Evolutionary conservation across 2,797 vertebrate genomes (phyloP).

Genomic region (Synanceia verrucosa): DNA sequence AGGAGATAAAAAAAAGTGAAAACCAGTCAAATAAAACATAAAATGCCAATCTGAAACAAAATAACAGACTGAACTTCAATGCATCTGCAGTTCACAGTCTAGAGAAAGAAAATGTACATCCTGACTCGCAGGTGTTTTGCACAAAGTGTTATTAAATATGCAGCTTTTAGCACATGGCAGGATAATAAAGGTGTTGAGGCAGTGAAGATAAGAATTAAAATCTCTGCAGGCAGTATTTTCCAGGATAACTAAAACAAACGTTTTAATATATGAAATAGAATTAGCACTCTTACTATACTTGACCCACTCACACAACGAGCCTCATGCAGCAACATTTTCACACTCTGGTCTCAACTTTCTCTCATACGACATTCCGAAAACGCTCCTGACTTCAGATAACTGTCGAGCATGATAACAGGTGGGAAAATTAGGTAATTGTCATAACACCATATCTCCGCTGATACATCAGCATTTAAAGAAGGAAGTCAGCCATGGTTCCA

Average conservation of each 20-base stretch:
- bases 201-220: conserved; percentile 11
- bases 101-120: conserved; percentile 35
- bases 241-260: conserved; percentile 1
- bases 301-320: no score
- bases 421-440: no score
- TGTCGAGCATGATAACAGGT: no score
- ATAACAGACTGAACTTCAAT: conserved; percentile 15
- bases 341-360: no score
- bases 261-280: not conserved
- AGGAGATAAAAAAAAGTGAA: not conserved
- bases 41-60: conserved; percentile 11
- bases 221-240: conserved; percentile 1
- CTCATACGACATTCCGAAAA: no score
- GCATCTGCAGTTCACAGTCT: conserved; percentile 65
- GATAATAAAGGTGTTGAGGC: conserved; percentile 11
- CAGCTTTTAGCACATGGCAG: conserved; percentile 30
- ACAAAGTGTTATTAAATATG: conserved; percentile 39
- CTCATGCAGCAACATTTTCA: no score
- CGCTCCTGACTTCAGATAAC: no score
- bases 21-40: no score
- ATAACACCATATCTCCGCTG: no score
- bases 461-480: no score
- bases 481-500: no score
- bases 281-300: not conserved
- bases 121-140: conserved; percentile 22